Evolutionary conservation across 1,140 invertebrate genomes (phyloP).

Genomic region (Monochamus saltuarius): DNA sequence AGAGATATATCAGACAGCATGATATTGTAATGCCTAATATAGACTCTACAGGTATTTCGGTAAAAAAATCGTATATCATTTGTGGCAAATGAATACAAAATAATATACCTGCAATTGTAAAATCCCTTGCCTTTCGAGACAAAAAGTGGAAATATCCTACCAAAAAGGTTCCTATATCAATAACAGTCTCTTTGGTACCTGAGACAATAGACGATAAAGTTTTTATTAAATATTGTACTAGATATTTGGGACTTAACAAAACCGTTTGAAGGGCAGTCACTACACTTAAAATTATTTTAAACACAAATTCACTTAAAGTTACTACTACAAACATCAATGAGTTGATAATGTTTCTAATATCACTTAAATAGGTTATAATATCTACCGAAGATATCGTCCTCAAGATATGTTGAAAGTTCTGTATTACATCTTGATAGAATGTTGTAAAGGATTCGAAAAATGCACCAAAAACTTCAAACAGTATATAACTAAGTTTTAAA

Average conservation of each 20-base stretch:
- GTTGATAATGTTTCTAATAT: background rate
- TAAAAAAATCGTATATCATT: constrained; percentile 25
- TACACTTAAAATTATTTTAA: too few species aligned
- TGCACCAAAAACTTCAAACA: constrained; percentile 15
- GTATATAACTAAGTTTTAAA: background rate
- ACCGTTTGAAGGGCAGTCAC: too few species aligned
- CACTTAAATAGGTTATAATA: too few species aligned
- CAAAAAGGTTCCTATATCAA: constrained; percentile 9
- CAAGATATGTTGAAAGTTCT: constrained; percentile 3
- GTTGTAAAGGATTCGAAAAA: constrained; percentile 29
- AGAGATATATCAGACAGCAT: constrained; percentile 28
- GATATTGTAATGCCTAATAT: constrained; percentile 26
- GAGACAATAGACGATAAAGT: constrained; percentile 33
- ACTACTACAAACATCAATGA: background rate
- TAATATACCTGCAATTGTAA: constrained; percentile 2
- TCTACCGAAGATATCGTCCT: background rate
- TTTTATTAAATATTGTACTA: background rate
- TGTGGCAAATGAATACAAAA: constrained; percentile 9
- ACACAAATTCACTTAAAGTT: background rate
- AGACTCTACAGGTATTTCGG: constrained; percentile 35
- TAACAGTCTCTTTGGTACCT: constrained; percentile 24
- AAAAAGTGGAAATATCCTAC: constrained; percentile 14
- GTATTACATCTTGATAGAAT: constrained; percentile 31
- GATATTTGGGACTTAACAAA: too few species aligned
- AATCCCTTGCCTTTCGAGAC: constrained; percentile 10